Base-by-base conservation (phyloP, 2,888 invertebrate genomes). In the Dermolepida albohirtum region DNA sequence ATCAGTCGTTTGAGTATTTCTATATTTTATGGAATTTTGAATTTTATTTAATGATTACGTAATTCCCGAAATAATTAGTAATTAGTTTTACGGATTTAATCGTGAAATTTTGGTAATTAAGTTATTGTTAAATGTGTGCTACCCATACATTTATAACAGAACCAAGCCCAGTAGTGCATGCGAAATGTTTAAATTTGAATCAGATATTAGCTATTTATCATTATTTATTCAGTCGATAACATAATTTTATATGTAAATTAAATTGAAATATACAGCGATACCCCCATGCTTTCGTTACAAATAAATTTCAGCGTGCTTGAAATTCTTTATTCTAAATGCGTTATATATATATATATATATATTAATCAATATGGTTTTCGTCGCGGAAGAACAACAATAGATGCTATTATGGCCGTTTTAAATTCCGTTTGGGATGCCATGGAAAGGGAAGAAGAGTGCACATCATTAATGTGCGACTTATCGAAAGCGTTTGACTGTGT, bases 171-270 rank as follows among this genome's bases (percentile, higher is more conserved):
- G 22, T 49, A 11, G 8, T 49, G 22, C 16, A 17, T 22, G 11
- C 27, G 27, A 29, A 57, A 57, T 27, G 57, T 44, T 57, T 34
- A 34, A 57, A 57, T 57, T 57, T 40, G 10, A 43, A 57, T 57
- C 43, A 27, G 12, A 27, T 29, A 57, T 7, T 57, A 39, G n/a
- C 39, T 34, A 29, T 57, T 44, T 27, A 43, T 43, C 8, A 43
- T 43, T 57, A 57, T 57, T 57, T 57, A 29, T 57, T 43, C 43
- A 14, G 41, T 44, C 43, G n/a, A 14, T 34, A 52, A 52, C 34
- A 16, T 52, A 39, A 52, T 52, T 52, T 39, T 52, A 34, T 39
- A 52, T 52, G 39, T 14, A 52, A 43, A 57, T 57, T 17, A 43
- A 57, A 57, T 44, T 7, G 43, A 57, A 27, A 27, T 8, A 43